Evolutionary conservation across 2,888 invertebrate genomes (phyloP), one percentile per base, ranked within the genome.

Genomic region (Gerris lacustris): DNA sequence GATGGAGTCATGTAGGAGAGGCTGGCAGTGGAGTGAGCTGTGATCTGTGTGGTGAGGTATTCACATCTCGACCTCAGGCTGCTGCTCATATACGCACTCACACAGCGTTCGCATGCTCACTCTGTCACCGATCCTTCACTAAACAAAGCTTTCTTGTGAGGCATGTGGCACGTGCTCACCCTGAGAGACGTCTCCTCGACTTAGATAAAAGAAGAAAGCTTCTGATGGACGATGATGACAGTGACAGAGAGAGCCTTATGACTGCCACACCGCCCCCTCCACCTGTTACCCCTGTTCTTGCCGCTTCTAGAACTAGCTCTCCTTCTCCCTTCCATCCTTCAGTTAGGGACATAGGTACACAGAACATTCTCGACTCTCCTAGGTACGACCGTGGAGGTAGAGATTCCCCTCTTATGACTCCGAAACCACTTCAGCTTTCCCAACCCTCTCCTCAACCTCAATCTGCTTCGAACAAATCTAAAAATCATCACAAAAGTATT

Each of bases 1-100:
- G 64, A 31, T 64, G 64, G 64, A 18, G 64, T 64, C 64, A 64
- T 31, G 64, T 64, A 18, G 64, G 64, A 18, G 64, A 64, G 31
- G 64, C 18, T n/a, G 18, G 18, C 2, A 17, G 31, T 31, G 17
- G 18, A 18, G 64, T 64, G 18, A 64, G 18, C 64, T 64, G 64
- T 64, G 64, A 18, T 64, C 7, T 64, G 9, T 64, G 64, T 17
- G 64, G 64, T n/a, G 64, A 64, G 18, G 31, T 18, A 4, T 64
- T 64, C 5, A 18, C 64, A 64, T 18, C 64, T 7, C 11, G 64
- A 17, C 18, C 64, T 7, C 64, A 64, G 9, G 64, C 64, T n/a
- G 31, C 64, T 18, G 64, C 64, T 18, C 64, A 64, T 17, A 64
- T 64, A 31, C 17, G 64, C 17, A 31, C 7, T 31, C 64, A 64